Percentiles rank a stretch among this genome's conserved stretches.
Conservation (phyloP, 2,113 vertebrate species). For the Dinomys branickii region DNA sequence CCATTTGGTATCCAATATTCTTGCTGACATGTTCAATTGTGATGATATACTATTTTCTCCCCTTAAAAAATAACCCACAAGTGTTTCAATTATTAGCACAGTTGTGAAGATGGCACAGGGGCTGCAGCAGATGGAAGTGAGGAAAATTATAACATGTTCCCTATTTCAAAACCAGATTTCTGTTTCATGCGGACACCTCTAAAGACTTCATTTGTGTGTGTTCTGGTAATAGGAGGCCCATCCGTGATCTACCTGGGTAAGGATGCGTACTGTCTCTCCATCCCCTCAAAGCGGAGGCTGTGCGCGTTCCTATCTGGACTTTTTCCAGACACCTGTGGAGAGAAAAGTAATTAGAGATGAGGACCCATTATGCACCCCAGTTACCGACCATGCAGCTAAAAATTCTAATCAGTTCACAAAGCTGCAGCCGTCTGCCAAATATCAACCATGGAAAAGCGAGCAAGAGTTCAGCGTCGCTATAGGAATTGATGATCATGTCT, state of each 20-base stretch:
- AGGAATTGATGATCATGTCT: slow-evolving; percentile 48
- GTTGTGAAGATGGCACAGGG: slow-evolving; percentile 78
- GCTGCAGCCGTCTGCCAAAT: slow-evolving; percentile 82
- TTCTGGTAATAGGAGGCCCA: slow-evolving; percentile 5
- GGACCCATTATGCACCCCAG: slow-evolving; percentile 84
- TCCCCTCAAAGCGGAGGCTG: slow-evolving; percentile 89
- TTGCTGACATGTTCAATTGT: slow-evolving; percentile 82
- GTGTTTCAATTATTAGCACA: slow-evolving; percentile 82
- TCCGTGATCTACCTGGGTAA: slow-evolving; percentile 89
- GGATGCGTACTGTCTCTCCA: slow-evolving; percentile 89
- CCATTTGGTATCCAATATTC: slow-evolving; percentile 81
- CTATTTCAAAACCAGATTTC: slow-evolving; percentile 60
- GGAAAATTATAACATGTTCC: slow-evolving; percentile 74
- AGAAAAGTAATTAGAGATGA: slow-evolving; percentile 87
- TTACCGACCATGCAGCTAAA: slow-evolving; percentile 85
- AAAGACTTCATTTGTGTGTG: slow-evolving; percentile 41
- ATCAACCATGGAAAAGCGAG: slow-evolving; percentile 80
- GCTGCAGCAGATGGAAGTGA: slow-evolving; percentile 74
- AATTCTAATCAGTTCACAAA: slow-evolving; percentile 83
- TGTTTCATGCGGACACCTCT: slow-evolving; percentile 65
- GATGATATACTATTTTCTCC: slow-evolving; percentile 69
- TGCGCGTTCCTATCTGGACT: slow-evolving; percentile 87
- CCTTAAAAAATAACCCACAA: slow-evolving; percentile 71
- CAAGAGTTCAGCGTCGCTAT: slow-evolving; percentile 43
- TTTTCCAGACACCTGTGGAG: slow-evolving; percentile 92